Percentiles rank a stretch among this genome's conserved stretches.
These are phyloP conservation scores for Manduca sexta DNA, from an alignment of 1,140 invertebrate genomes.

Conservation along the genomic window DNA sequence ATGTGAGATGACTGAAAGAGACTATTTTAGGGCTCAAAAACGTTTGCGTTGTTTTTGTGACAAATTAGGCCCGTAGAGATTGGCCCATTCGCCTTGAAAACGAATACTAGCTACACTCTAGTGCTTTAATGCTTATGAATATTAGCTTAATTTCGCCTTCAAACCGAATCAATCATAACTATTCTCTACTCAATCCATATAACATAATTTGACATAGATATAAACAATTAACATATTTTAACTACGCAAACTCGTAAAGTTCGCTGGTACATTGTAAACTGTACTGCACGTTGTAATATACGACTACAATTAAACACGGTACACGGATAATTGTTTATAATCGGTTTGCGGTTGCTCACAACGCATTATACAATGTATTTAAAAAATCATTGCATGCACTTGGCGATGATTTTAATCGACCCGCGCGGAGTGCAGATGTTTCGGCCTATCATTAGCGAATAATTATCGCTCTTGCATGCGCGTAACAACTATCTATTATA, in stretches of 20 bases:
- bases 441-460: slow-evolving; percentile 19
- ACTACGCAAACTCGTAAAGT: no score
- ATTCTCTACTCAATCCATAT: no score
- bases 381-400: slow-evolving; percentile 12
- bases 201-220: no score
- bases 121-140: background rate
- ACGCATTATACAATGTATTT: slow-evolving; percentile 14
- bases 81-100: no score
- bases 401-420: slow-evolving; percentile 16
- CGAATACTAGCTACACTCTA: background rate
- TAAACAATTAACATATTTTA: no score
- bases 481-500: slow-evolving; percentile 22
- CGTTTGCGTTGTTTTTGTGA: background rate
- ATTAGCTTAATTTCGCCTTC: no score
- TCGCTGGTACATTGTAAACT: no score
- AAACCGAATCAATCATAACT: no score
- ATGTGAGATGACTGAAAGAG: no score
- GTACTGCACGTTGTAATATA: no score
- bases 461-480: slow-evolving; percentile 34
- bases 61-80: no score
- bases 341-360: slow-evolving; percentile 12
- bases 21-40: no score
- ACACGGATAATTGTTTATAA: slow-evolving; percentile 12
- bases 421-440: slow-evolving; percentile 17
- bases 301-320: background rate